Percentiles rank a stretch among this genome's conserved stretches.
These are phyloP conservation scores for Aporophyla nigra DNA, from an alignment of 2,888 invertebrate species.

Conservation along the genomic window DNA sequence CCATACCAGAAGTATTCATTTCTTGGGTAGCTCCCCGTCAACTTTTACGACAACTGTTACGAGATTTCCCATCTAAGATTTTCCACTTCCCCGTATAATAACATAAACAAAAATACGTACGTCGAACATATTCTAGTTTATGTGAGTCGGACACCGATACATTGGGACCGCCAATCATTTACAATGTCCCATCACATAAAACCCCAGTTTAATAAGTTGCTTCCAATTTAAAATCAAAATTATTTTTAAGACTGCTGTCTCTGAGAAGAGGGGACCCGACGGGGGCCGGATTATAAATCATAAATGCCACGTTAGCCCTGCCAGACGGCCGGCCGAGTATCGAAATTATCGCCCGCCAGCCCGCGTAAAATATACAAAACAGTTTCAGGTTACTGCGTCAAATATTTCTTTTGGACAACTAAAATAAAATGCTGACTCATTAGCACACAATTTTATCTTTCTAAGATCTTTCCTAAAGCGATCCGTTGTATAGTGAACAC, in stretches of 20 bases:
- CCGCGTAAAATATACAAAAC: conserved; percentile 87
- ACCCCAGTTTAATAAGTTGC: conserved; percentile 84
- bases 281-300: conserved; percentile 89
- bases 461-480: conserved; percentile 45
- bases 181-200: conserved; percentile 82
- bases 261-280: conserved; percentile 84
- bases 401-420: conserved; percentile 83
- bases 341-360: conserved; percentile 88
- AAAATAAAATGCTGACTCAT: conserved; percentile 84
- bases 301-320: conserved; percentile 87
- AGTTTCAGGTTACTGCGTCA: conserved; percentile 87
- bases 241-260: conserved; percentile 86
- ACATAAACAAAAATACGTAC: conserved; percentile 25
- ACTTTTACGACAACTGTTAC: conserved; percentile 23
- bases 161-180: conserved; percentile 72
- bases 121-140: conserved; percentile 35
- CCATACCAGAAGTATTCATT: conserved; percentile 17
- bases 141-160: conserved; percentile 37
- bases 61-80: conserved; percentile 24
- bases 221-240: conserved; percentile 88
- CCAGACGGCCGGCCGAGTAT: conserved; percentile 80
- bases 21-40: conserved; percentile 22
- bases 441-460: conserved; percentile 67
- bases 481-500: conserved; percentile 36
- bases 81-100: conserved; percentile 21